These are phyloP conservation scores for Gerris lacustris DNA, from an alignment of 2,888 invertebrate species.

Conservation along the genomic window DNA sequence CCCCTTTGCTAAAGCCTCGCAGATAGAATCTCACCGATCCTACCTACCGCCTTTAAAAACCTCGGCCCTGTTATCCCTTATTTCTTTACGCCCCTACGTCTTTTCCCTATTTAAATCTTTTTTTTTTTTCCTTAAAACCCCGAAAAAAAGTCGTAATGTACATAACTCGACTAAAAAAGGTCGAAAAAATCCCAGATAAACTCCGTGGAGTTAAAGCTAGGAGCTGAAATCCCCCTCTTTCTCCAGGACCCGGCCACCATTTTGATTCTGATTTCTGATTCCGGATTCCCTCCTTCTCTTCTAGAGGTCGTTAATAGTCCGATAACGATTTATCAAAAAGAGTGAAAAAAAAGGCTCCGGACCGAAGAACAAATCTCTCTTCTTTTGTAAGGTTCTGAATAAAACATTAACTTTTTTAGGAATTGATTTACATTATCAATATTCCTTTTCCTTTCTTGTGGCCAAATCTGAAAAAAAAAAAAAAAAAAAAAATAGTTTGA, in stretches of 20 bases:
- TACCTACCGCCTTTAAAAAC: not conserved
- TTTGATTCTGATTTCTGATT: not conserved
- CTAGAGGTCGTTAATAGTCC: not conserved
- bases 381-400: not conserved
- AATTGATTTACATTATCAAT: slow-evolving; percentile 5
- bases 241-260: not conserved
- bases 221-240: too few relatives aligned
- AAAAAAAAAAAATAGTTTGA: not conserved
- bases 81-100: not conserved
- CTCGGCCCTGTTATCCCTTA: not conserved
- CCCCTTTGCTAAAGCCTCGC: too few relatives aligned
- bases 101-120: not conserved
- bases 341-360: not conserved
- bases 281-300: not conserved
- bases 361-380: not conserved
- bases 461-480: not conserved
- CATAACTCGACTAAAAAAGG: not conserved
- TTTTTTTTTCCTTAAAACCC: not conserved
- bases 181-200: not conserved
- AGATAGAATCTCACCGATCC: too few relatives aligned
- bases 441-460: not conserved
- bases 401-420: not conserved
- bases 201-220: too few relatives aligned
- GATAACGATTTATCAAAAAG: not conserved
- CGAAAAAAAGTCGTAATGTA: not conserved